Conservation (phyloP, 2,797 vertebrate species). For the Semaprochilodus insignis region DNA sequence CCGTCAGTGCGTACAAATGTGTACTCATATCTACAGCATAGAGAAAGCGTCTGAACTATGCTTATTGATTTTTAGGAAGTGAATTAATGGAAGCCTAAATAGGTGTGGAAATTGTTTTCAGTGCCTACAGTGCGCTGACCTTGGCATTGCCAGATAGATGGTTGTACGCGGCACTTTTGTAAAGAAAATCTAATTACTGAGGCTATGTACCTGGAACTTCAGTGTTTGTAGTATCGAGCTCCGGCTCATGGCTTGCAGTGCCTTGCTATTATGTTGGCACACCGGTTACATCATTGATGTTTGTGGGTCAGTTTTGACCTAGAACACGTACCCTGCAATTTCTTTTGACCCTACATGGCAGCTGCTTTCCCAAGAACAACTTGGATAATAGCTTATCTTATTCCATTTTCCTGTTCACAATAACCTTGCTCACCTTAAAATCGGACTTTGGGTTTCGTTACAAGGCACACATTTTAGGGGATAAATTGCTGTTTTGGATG, state of each 20-base stretch:
- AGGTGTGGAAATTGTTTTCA: constrained; percentile 1
- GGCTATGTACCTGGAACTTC: too few relatives aligned
- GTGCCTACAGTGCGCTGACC: constrained; percentile 11
- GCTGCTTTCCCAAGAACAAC: too few relatives aligned
- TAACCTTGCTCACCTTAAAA: too few relatives aligned
- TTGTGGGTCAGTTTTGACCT: too few relatives aligned
- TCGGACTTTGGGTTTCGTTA: too few relatives aligned
- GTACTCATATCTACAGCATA: background rate
- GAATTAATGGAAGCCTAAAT: constrained; percentile 28
- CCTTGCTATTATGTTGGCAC: background rate
- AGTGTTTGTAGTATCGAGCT: background rate
- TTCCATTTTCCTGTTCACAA: too few relatives aligned
- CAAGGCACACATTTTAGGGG: too few relatives aligned
- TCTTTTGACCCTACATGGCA: too few relatives aligned
- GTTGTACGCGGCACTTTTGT: background rate
- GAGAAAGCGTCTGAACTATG: background rate
- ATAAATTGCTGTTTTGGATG: too few relatives aligned
- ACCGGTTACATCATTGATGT: too few relatives aligned
- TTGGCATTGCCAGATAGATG: background rate
- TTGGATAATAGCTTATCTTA: too few relatives aligned
- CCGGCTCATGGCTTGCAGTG: background rate
- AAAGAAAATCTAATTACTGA: background rate
- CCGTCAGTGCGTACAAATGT: background rate
- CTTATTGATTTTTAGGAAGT: constrained; percentile 7
- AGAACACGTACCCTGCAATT: too few relatives aligned